Evolutionary conservation across 2,113 vertebrate genomes (phyloP).

Genomic region (Merops nubicus): DNA sequence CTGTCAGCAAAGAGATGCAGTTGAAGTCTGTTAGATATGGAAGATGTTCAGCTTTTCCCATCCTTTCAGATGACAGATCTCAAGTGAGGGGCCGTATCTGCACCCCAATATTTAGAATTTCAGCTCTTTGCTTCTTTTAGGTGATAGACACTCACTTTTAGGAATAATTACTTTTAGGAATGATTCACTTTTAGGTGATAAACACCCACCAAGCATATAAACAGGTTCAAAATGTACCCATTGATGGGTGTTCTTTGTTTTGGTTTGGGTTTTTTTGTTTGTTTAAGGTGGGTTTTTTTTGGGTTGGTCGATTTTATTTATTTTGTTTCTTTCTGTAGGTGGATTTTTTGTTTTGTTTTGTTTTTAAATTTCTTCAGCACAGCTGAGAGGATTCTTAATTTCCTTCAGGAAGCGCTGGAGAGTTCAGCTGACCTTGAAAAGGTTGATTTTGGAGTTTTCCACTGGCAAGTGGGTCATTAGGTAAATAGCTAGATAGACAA

Average conservation of each 20-base stretch:
- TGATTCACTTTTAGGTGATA: background rate
- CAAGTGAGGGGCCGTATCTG: background rate
- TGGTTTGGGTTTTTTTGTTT: too few species aligned
- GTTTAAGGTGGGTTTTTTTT: too few species aligned
- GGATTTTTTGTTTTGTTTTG: too few species aligned
- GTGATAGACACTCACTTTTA: too few species aligned
- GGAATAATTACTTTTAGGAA: too few species aligned
- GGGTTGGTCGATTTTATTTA: background rate
- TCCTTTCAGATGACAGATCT: background rate
- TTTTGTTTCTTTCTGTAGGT: too few species aligned
- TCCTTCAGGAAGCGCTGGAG: background rate
- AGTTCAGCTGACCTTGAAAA: background rate
- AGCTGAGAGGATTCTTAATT: background rate
- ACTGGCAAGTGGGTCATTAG: background rate
- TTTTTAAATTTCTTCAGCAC: background rate
- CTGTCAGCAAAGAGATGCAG: background rate
- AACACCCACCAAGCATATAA: background rate
- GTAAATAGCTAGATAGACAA: background rate
- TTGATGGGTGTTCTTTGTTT: background rate
- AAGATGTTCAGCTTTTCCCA: background rate
- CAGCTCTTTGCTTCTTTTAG: background rate
- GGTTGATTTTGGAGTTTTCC: background rate
- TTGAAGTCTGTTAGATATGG: background rate
- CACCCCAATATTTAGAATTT: background rate
- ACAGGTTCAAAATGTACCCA: background rate